Base-by-base conservation (phyloP, 2,113 vertebrate genomes). In the Triplophysa dalaica region DNA sequence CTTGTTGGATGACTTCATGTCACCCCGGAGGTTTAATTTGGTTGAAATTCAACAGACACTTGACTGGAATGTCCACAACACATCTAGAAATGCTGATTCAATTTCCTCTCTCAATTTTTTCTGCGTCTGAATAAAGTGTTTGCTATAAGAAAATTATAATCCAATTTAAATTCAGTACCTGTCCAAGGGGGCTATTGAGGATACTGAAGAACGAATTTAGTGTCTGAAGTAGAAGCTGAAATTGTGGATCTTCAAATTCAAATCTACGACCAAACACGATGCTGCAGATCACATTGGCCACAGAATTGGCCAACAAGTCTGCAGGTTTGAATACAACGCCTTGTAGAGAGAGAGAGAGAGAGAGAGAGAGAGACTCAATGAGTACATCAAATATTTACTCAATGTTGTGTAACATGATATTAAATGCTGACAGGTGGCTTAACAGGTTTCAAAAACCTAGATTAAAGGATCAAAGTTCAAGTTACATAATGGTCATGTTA, bases 241-340 rank as follows among this genome's bases (percentile, higher is more conserved):
- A 87, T 8, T 69, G 41, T 67, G 83, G 70, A 45, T 87, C 83
- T 43, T 85, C 14, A 16, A 70, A 67, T 60, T 87, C 80, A 82
- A 86, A 88, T 58, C 87, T 83, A 17, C 81, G 61, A 1, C 87
- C 87, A 81, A 89, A 86, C 1, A 89, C 72, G 52, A 87, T 67
- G 54, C 80, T 85, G 48, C 83, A 88, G 75, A 89, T 84, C 14
- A 89, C 75, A 74, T 85, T 88, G 54, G 64, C 24, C 8, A 86
- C 68, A 16, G 85, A 69, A 43, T 78, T 79, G 17, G 41, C 22
- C 62, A 89, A 6, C 6, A 83, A 16, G 14, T 56, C 12, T 74
- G 22, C 72, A 21, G 85, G 86, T 64, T 67, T 82, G 29, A 87
- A 85, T 12, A 50, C 33, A 41, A 61, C 76, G 24, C 67, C 85